Conservation (phyloP, 2,888 invertebrate genomes). For the Caenorhabditis sp. region DNA sequence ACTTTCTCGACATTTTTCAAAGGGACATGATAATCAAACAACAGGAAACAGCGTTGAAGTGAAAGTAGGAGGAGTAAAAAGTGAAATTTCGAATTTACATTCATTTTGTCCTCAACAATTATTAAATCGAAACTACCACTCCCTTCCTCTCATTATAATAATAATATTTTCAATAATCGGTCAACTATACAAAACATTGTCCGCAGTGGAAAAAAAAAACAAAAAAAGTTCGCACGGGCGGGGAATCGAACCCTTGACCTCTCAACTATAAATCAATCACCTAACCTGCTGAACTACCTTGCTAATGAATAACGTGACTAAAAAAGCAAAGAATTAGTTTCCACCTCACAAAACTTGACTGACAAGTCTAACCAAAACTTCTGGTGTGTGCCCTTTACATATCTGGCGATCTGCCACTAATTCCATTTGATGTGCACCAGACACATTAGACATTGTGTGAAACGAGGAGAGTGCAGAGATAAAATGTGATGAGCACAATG, state of each 20-base stretch:
- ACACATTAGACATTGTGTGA: not conserved
- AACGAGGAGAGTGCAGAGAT: not conserved
- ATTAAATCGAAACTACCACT: slow-evolving; percentile 1
- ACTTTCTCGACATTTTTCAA: too few species aligned
- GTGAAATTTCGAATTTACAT: not conserved
- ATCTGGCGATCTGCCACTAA: not conserved
- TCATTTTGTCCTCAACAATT: not conserved
- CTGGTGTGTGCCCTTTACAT: not conserved
- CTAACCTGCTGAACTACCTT: too few species aligned
- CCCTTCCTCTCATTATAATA: not conserved
- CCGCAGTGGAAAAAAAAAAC: too few species aligned
- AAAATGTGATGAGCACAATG: not conserved
- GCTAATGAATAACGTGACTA: too few species aligned
- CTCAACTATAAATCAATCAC: too few species aligned
- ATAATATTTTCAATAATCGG: not conserved
- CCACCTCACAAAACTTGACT: too few species aligned
- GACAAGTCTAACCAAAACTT: not conserved
- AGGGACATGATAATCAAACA: too few species aligned
- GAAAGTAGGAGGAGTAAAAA: not conserved
- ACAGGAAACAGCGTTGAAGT: too few species aligned
- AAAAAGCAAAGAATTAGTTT: too few species aligned
- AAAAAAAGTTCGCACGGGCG: too few species aligned
- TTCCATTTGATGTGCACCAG: not conserved
- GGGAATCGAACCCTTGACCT: too few species aligned
- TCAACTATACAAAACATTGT: not conserved